Conservation (phyloP, 2,888 invertebrate species). For the Nasonia oneida region DNA sequence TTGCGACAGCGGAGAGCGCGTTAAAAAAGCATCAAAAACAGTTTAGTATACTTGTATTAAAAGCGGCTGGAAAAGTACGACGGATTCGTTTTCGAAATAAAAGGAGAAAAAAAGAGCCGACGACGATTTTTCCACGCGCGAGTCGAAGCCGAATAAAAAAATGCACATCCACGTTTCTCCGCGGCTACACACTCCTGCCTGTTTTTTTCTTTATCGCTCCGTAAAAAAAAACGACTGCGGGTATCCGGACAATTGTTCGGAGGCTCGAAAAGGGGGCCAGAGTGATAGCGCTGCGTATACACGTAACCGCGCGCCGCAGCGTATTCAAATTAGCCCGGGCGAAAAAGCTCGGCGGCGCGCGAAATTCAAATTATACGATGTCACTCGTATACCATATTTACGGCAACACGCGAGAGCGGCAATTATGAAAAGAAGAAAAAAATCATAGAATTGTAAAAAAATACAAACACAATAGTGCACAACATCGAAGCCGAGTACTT, state of each 20-base stretch:
- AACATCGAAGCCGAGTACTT: conserved; percentile 78
- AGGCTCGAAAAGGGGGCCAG: conserved; percentile 59
- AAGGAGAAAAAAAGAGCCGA: not conserved
- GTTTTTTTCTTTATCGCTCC: conserved; percentile 54
- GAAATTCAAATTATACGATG: not conserved
- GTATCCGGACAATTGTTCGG: conserved; percentile 59
- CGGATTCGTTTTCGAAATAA: not conserved
- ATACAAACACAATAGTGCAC: conserved; percentile 71
- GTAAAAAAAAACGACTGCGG: conserved; percentile 52
- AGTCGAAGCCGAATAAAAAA: not conserved
- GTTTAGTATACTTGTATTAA: conserved; percentile 19
- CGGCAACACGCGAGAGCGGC: not conserved
- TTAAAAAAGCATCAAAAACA: conserved; percentile 54
- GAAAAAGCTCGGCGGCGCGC: not conserved
- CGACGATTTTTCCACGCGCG: not conserved
- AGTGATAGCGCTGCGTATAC: conserved; percentile 48
- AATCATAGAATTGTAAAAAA: conserved; percentile 12
- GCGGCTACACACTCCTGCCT: not conserved
- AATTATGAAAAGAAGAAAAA: not conserved
- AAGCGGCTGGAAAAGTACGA: conserved; percentile 37
- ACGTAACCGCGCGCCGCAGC: conserved; percentile 5
- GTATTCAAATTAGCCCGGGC: not conserved
- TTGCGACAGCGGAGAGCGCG: not conserved
- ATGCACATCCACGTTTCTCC: conserved; percentile 28
- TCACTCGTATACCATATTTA: not conserved